Evolutionary conservation across 30 jellyfish, hydroid and myxozoan species (phyloP), one percentile per base, ranked within the genome.

Genomic region (Turritopsis dohrnii): DNA sequence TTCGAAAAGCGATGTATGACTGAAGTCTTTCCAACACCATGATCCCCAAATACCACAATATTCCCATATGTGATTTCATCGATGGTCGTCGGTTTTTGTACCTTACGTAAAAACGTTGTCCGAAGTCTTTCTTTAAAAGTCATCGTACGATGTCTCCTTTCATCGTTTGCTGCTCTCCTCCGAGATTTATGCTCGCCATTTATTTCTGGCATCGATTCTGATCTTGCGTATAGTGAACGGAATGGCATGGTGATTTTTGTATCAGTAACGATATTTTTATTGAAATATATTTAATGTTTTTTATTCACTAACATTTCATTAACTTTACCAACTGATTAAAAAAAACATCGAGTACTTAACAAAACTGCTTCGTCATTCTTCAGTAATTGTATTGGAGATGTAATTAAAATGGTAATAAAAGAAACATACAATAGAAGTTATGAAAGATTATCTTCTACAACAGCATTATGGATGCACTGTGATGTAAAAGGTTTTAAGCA

Each of bases 21-120:
- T 20, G 83, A 1, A 28, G 83, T 74, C 21, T 74, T 74, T 29
- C 83, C 83, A 8, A 74, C 83, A 13, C 65, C 83, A 29, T 26
- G 65, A n/a, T 74, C 65, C 17, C 83, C 83, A 24, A 74, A 30
- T n/a, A 74, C 83, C 24, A 74, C 83, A 21, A 74, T 30, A 16
- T 74, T 74, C 53, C 83, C 83, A 29, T 74, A 74, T n/a, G 21
- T 74, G 0, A 74, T 74, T 29, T 74, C 83, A 0, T 74, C 83
- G 9, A 21, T 19, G 16, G 77, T 19, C 22, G 9, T 27, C 9
- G 31, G 31, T 27, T 69, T 69, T 19, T 23, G 4, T 1, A 69
- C 28, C 19, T 69, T 69, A 19, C 77, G 77, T 69, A 69, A 69
- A 69, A 69, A 69, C 31, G 77, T 69, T n/a, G 77, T 69, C 28